Evolutionary conservation across 2,797 vertebrate species (phyloP).

Genomic region (Lagorchestes hirsutus): DNA sequence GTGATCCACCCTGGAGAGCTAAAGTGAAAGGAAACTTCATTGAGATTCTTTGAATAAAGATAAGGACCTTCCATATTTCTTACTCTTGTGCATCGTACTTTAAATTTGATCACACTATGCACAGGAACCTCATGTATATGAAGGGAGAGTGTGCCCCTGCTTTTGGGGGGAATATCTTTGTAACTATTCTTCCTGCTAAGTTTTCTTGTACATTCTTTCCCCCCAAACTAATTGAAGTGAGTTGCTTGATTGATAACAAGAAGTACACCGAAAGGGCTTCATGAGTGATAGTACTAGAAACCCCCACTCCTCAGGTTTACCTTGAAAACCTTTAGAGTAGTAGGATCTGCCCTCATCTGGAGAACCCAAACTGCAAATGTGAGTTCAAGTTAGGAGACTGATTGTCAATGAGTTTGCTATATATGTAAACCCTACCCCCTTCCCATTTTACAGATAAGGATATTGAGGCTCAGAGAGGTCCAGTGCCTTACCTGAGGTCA

Average conservation of each 20-base stretch:
- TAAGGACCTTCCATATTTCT: background rate
- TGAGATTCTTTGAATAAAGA: background rate
- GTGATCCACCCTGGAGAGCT: background rate
- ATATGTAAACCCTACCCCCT: background rate
- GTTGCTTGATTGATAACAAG: background rate
- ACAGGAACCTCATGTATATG: background rate
- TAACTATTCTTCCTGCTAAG: background rate
- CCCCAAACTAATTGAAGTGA: background rate
- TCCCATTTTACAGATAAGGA: too few relatives aligned
- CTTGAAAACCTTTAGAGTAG: background rate
- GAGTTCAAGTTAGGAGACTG: background rate
- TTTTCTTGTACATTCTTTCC: background rate
- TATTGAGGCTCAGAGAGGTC: accelerated
- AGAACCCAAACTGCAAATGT: background rate
- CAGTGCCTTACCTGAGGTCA: background rate
- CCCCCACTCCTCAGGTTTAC: background rate
- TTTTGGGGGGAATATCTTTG: background rate
- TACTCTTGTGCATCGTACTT: background rate
- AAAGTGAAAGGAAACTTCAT: background rate
- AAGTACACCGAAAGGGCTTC: background rate
- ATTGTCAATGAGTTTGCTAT: background rate
- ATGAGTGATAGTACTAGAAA: background rate
- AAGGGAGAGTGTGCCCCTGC: background rate
- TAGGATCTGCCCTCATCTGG: background rate
- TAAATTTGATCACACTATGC: background rate